These are phyloP conservation scores for Chesias legatella DNA, from an alignment of 2,888 invertebrate genomes.

Conservation along the genomic window DNA sequence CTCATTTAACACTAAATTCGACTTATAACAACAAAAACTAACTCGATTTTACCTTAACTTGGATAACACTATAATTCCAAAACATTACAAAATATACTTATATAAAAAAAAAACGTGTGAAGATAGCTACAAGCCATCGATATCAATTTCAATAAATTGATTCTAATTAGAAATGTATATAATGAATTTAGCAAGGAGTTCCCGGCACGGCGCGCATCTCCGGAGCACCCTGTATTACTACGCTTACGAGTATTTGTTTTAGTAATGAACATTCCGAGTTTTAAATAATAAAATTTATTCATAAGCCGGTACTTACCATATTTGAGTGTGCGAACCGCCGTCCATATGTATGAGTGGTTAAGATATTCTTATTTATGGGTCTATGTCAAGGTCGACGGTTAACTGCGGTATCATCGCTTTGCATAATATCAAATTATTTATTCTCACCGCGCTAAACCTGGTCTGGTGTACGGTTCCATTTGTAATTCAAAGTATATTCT, in stretches of 20 bases:
- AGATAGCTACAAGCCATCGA: no score
- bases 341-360: conserved; percentile 79
- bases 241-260: conserved; percentile 78
- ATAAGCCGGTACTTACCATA: conserved; percentile 79
- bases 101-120: no score
- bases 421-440: conserved; percentile 80
- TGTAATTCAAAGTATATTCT: conserved; percentile 76
- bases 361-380: conserved; percentile 80
- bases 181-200: no score
- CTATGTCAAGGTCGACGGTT: conserved; percentile 75
- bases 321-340: conserved; percentile 73
- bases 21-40: conserved; percentile 44
- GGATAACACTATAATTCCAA: background rate
- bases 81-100: no score
- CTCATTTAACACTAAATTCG: conserved; percentile 55
- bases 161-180: background rate
- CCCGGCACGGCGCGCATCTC: conserved; percentile 9
- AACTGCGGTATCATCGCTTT: conserved; percentile 70
- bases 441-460: conserved; percentile 74
- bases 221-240: conserved; percentile 74
- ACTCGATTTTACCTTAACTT: conserved; percentile 35
- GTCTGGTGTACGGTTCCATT: conserved; percentile 68
- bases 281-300: conserved; percentile 80
- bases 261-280: conserved; percentile 80
- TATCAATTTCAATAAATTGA: no score